Base-by-base conservation (phyloP, 1,140 invertebrate species). In the Spodoptera litura region DNA sequence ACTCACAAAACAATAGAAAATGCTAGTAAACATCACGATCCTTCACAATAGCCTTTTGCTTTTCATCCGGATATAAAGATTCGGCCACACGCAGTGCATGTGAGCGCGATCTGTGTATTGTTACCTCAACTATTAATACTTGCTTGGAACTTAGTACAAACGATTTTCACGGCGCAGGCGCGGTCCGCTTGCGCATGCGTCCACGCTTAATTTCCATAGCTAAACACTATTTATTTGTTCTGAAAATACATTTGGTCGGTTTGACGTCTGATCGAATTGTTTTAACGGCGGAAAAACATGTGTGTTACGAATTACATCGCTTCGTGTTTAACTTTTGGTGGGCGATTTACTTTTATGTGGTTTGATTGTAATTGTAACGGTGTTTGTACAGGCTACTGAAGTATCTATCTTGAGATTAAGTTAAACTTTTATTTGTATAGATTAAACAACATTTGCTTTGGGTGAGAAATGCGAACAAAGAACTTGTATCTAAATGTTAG, bases 201-300 rank as follows among this genome's bases (percentile, higher is more conserved):
- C 61, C 78, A 71, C 76, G 79, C 77, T 77, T 82, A 80, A 85
- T 89, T 90, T 89, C 81, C 81, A 81, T 83, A 78, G 81, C 74
- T 79, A 85, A 84, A 82, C 78, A 81, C 64, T 66, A 55, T 78
- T 62, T 89, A 88, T 91, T 90, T 89, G 85, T 81, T 90, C 85
- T 88, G 86, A 89, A 91, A 91, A 90, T 85, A 90, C 88, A 90
- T 91, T 90, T 86, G 79, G 82, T 56, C 80, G 83, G 83, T 86
- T 85, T 86, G 87, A 85, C 87, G 88, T 89, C 88, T 87, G 88
- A 90, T 90, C 85, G 84, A 74, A 72, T 74, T 66, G 85, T 81
- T 89, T 90, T 87, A 88, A 88, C 83, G 81, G 82, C 71, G 79
- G 85, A 85, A 88, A 88, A 90, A 89, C 87, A 90, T 85, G 61